Conservation (phyloP, 1,140 invertebrate genomes). For the Hirudo medicinalis region DNA sequence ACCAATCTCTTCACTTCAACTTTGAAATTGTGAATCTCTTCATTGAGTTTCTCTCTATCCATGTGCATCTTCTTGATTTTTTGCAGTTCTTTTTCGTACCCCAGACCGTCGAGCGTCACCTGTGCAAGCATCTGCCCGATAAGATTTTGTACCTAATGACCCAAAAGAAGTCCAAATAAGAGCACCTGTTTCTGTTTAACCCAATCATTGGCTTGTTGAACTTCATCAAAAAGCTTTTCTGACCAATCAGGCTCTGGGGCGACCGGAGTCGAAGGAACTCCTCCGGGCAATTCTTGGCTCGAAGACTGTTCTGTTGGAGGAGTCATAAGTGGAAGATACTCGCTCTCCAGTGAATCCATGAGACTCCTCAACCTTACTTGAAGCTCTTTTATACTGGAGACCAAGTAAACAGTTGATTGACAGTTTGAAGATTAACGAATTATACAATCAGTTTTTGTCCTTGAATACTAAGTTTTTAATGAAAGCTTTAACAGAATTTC, state of each 20-base stretch:
- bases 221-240: not conserved
- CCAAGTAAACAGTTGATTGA: too few relatives aligned
- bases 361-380: not conserved
- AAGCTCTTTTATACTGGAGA: not conserved
- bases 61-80: not conserved
- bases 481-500: not conserved
- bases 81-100: not conserved
- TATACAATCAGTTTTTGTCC: too few relatives aligned
- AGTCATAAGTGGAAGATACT: not conserved
- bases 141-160: not conserved
- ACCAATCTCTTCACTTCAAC: not conserved
- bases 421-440: too few relatives aligned
- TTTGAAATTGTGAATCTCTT: slow-evolving; percentile 1
- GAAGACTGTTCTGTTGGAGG: not conserved
- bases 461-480: not conserved
- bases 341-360: not conserved
- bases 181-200: not conserved
- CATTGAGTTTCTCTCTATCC: not conserved
- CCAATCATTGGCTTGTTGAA: not conserved
- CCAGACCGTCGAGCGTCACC: not conserved
- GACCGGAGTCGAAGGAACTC: not conserved
- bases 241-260: not conserved
- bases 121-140: not conserved
- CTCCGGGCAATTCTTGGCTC: not conserved
- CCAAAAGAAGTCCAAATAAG: not conserved